Conservation (phyloP, 2,888 invertebrate species). For the Eugnorisma glareosa region DNA sequence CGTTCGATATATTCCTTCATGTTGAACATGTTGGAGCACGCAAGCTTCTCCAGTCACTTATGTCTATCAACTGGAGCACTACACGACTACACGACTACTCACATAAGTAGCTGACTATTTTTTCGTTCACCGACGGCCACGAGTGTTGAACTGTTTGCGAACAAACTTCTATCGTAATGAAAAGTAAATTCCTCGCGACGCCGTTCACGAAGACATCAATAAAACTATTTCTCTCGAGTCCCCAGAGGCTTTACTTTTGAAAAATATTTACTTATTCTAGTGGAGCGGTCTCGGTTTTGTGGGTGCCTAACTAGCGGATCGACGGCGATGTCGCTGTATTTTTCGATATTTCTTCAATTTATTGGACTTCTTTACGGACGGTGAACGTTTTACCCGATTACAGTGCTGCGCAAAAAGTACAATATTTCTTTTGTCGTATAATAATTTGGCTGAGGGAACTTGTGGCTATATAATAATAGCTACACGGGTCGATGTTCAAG, state of each 20-base stretch:
- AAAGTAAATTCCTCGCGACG: slow-evolving; percentile 84
- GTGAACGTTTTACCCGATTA: slow-evolving; percentile 61
- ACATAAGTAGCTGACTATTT: slow-evolving; percentile 59
- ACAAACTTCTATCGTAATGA: slow-evolving; percentile 87
- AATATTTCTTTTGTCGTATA: slow-evolving; percentile 39
- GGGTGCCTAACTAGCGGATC: slow-evolving; percentile 67
- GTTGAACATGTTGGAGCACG: slow-evolving; percentile 45
- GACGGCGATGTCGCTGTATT: slow-evolving; percentile 57
- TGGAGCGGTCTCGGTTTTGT: slow-evolving; percentile 67
- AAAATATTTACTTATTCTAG: slow-evolving; percentile 83
- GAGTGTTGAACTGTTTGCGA: slow-evolving; percentile 84
- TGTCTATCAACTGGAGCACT: slow-evolving; percentile 60
- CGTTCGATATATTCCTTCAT: slow-evolving; percentile 10
- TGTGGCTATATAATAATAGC: background rate
- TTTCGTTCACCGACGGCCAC: slow-evolving; percentile 64
- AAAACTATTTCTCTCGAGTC: slow-evolving; percentile 82
- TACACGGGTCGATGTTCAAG: background rate
- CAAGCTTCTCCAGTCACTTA: slow-evolving; percentile 48
- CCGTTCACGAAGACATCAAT: slow-evolving; percentile 82
- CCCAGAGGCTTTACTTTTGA: slow-evolving; percentile 74
- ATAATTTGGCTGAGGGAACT: slow-evolving; percentile 21
- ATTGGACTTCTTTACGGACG: slow-evolving; percentile 59
- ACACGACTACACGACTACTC: slow-evolving; percentile 37
- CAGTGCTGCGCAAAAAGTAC: slow-evolving; percentile 41
- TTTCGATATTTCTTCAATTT: slow-evolving; percentile 68